A percentile compares a stretch with the other conserved stretches of the same genome.
Conservation (phyloP, 2,797 vertebrate genomes). For the Poecile montanus region DNA sequence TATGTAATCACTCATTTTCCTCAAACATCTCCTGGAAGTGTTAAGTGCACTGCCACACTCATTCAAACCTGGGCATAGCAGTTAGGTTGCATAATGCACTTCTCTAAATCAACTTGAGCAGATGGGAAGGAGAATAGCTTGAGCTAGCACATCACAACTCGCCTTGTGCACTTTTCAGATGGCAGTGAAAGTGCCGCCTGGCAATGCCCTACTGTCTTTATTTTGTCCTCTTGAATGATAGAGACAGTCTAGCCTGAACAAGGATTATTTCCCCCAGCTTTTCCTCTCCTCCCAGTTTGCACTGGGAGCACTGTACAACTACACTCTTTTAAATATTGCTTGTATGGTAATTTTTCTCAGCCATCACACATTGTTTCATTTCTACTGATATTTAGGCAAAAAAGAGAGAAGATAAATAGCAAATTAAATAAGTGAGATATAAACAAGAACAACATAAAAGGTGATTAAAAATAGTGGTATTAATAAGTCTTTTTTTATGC, state of each 20-base stretch:
- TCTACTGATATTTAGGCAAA: neutral
- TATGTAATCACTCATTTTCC: neutral
- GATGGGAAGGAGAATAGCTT: conserved; percentile 55
- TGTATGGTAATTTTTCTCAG: neutral
- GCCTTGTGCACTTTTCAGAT: conserved; percentile 46
- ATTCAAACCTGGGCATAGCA: neutral
- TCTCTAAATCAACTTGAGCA: conserved; percentile 32
- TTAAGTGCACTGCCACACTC: neutral
- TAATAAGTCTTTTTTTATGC: neutral
- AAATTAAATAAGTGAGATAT: neutral
- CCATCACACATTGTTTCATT: neutral
- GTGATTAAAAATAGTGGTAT: neutral
- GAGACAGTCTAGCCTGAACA: neutral
- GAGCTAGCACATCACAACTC: neutral
- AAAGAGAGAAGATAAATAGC: neutral
- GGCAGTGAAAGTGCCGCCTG: neutral
- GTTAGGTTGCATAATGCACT: conserved; percentile 23
- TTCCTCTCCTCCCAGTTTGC: neutral
- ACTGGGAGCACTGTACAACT: neutral
- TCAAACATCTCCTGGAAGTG: neutral
- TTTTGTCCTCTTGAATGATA: neutral
- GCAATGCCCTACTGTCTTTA: conserved; percentile 36
- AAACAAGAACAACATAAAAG: neutral
- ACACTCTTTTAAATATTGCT: neutral
- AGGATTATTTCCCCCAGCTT: neutral